These are phyloP conservation scores for Unio pictorum DNA, from an alignment of 2,888 invertebrate species.

Conservation along the genomic window DNA sequence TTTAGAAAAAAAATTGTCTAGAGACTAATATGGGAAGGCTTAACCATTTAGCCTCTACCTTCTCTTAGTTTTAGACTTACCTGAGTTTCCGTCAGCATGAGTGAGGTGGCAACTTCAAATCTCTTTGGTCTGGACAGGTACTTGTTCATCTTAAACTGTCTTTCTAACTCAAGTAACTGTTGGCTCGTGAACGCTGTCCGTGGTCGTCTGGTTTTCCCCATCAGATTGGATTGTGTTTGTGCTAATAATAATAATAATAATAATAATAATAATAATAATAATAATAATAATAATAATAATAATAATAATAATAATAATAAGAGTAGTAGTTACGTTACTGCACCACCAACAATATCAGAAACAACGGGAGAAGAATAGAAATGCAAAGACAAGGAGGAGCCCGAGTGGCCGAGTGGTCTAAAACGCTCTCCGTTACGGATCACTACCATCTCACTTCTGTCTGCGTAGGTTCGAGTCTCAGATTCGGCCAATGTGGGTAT, in stretches of 20 bases:
- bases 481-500: no score
- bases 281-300: neutral
- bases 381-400: no score
- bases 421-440: no score
- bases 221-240: conserved; percentile 52
- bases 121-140: conserved; percentile 98
- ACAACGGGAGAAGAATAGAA: no score
- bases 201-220: conserved; percentile 87
- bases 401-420: no score
- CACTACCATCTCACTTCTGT: no score
- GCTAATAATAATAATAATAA: conserved; percentile 36
- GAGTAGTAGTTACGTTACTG: neutral
- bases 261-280: neutral
- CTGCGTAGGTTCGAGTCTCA: no score
- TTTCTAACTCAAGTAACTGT: conserved; percentile 96
- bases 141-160: conserved; percentile 99
- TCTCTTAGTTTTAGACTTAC: conserved; percentile 73
- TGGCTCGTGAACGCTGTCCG: conserved; percentile 98
- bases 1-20: no score
- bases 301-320: neutral
- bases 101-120: conserved; percentile 97
- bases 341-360: neutral
- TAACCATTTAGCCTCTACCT: no score
- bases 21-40: no score
- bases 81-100: conserved; percentile 99